Percentiles rank a stretch among this genome's conserved stretches.
Evolutionary conservation across 2,113 vertebrate species (phyloP).

Genomic region (Lichenostomus cassidix): DNA sequence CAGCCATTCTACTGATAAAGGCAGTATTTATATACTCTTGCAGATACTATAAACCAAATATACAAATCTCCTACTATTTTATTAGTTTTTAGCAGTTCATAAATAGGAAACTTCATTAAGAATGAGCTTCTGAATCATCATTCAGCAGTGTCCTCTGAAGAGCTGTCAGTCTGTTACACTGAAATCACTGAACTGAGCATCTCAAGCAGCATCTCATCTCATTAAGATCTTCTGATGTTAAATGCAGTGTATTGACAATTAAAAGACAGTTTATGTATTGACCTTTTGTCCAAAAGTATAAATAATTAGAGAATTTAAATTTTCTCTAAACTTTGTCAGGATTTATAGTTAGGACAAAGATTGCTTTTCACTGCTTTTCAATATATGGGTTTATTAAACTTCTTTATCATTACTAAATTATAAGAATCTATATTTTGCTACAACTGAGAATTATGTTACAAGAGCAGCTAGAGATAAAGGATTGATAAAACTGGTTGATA

Average conservation of each 20-base stretch:
- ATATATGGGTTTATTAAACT: not conserved
- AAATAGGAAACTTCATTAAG: conserved; percentile 15
- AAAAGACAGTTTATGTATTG: not conserved
- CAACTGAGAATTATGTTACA: not conserved
- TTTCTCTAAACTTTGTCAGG: not conserved
- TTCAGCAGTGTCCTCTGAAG: not conserved
- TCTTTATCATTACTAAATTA: not conserved
- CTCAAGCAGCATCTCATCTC: not conserved
- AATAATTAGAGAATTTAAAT: not conserved
- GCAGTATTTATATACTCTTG: conserved; percentile 11
- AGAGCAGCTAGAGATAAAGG: not conserved
- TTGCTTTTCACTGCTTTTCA: not conserved
- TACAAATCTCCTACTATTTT: not conserved
- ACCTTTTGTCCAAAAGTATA: not conserved
- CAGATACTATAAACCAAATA: conserved; percentile 2
- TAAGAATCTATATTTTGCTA: not conserved
- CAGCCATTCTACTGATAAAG: not conserved
- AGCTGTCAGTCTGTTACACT: not conserved
- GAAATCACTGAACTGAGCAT: not conserved
- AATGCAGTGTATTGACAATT: not conserved
- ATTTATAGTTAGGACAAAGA: not conserved
- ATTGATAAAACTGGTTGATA: not conserved
- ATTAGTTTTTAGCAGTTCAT: conserved; percentile 41
- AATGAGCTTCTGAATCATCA: not conserved
- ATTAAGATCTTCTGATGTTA: not conserved